A percentile compares a stretch with the other conserved stretches of the same genome.
Conservation (phyloP, 2,797 vertebrate genomes). For the Fratercula arctica region DNA sequence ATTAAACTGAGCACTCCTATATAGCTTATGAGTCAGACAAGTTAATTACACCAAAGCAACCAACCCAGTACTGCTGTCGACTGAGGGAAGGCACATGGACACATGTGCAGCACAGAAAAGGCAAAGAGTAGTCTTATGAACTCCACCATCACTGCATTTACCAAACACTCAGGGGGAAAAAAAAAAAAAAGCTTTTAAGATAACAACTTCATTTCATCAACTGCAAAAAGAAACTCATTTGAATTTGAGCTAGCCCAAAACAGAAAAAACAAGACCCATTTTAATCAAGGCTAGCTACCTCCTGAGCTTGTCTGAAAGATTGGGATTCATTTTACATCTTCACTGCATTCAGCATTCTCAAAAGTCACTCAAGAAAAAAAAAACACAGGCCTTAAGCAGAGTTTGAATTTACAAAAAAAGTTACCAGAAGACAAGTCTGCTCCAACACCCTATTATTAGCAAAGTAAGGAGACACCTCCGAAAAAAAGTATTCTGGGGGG, state of each 20-base stretch:
- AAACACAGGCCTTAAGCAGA: not conserved
- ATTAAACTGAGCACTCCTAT: not conserved
- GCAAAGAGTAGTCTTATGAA: not conserved
- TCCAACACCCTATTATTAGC: not conserved
- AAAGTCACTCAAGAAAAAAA: not conserved
- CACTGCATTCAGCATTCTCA: not conserved
- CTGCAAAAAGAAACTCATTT: not conserved
- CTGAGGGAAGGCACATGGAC: fast-evolving
- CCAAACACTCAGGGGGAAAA: not conserved
- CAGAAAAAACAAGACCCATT: not conserved
- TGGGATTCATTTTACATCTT: not conserved
- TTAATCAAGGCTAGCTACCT: not conserved
- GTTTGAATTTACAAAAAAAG: not conserved
- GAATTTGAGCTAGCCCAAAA: not conserved
- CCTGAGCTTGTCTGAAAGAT: not conserved
- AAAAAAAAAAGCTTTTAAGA: not conserved
- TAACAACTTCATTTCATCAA: not conserved
- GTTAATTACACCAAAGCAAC: not conserved
- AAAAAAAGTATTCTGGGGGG: not conserved
- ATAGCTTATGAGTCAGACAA: not conserved
- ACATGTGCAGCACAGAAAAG: not conserved
- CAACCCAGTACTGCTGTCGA: fast-evolving
- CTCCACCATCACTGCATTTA: not conserved
- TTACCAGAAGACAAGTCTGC: not conserved
- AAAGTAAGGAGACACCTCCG: not conserved